phyloP scores from a whole-genome alignment of 1,140 invertebrate species.

The Musca vetustissima region DNA sequence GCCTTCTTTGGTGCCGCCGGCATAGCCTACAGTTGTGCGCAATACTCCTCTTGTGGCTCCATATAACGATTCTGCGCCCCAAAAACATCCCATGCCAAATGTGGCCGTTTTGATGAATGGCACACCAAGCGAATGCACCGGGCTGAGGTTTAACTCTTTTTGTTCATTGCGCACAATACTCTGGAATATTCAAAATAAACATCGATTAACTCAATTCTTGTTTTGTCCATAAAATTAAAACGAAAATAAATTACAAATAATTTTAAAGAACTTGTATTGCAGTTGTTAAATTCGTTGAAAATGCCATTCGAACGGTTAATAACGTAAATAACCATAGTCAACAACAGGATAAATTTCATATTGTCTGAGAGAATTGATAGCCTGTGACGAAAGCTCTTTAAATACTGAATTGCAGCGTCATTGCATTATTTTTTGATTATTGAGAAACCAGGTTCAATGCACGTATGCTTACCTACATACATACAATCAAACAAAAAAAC shows the following conservation, averaged over 20 bases:
- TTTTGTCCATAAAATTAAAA: no score
- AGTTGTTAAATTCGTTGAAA: slow-evolving; percentile 5
- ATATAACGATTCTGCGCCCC: slow-evolving; percentile 91
- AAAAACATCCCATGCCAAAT: slow-evolving; percentile 96
- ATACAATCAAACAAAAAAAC: neutral
- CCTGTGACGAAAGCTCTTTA: no score
- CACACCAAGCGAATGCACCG: slow-evolving; percentile 43
- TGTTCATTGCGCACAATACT: slow-evolving; percentile 52
- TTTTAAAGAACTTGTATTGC: slow-evolving; percentile 3
- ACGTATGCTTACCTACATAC: slow-evolving; percentile 1
- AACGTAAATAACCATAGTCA: no score
- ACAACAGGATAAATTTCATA: no score
- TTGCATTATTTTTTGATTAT: no score
- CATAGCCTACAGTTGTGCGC: slow-evolving; percentile 91
- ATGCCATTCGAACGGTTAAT: neutral
- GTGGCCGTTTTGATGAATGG: slow-evolving; percentile 67
- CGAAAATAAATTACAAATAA: no score
- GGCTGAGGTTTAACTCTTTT: slow-evolving; percentile 43
- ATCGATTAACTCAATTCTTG: no score
- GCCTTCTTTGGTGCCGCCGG: slow-evolving; percentile 78
- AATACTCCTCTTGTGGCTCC: slow-evolving; percentile 83
- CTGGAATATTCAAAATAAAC: slow-evolving; percentile 30
- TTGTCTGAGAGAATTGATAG: no score
- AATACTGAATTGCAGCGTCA: no score
- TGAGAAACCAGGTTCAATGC: slow-evolving; percentile 16